Base-by-base conservation (phyloP, 2,113 vertebrate genomes). In the Thamnophis sirtalis region DNA sequence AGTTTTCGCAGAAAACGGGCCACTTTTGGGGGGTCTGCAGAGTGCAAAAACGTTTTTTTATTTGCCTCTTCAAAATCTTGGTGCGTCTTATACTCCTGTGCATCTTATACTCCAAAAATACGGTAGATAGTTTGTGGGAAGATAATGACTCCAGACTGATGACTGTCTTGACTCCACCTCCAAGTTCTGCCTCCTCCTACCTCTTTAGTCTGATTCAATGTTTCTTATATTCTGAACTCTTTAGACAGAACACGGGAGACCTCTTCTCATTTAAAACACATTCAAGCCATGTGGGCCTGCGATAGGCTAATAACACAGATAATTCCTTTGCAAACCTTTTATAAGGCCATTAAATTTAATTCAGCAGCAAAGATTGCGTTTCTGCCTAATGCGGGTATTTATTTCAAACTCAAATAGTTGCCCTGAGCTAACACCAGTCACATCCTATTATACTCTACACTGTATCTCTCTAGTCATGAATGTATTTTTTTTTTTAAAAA, bases 351-450 rank as follows among this genome's bases (percentile, higher is more conserved):
- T 17, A 73, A 0, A 56, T 90, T 93, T 92, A 94, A 93, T 22
- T 80, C 73, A 80, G 33, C 33, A 92, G 24, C 50, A 87, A 33
- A 86, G 55, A 24, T 91, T 92, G 28, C 48, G 9, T 51, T 94
- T 92, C 91, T 92, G 96, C 91, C 91, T 94, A 87, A 84, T 94
- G 3, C 87, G 84, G 63, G 51, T 80, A 56, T 95, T 91, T 43
- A 92, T 93, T 93, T 87, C 0, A 48, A 9, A 51, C 91, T 91
- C 89, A 92, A 73, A 93, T 92, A 43, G 84, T 93, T 90, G 86
- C 94, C 91, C 68, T 84, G 68, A 92, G 94, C 91, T 33, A 90
- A 28, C 0, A 0, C 73, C 51, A 94, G 95, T 95, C 95, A 95
- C 53, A 93, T 94, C 53, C 93, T 92, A 93, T 93, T 91, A 94